A percentile compares a stretch with the other conserved stretches of the same genome.
These are phyloP conservation scores for Danio aesculapii DNA, from an alignment of 2,797 vertebrate genomes.

Conservation along the genomic window DNA sequence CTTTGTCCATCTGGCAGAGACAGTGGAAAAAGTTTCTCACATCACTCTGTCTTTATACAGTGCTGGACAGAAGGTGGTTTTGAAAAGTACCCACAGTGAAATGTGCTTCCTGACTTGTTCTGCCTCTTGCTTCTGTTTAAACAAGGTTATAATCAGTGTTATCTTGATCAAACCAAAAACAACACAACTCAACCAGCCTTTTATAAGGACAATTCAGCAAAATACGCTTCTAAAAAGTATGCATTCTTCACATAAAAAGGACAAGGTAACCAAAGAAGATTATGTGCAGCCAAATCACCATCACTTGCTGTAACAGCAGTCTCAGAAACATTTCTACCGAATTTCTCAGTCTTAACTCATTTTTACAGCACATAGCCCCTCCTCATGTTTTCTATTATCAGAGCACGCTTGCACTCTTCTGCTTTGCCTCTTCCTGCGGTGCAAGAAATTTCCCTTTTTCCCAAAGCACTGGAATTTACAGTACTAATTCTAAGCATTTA, in stretches of 20 bases:
- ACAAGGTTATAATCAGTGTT: background rate
- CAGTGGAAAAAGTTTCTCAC: conserved; percentile 62
- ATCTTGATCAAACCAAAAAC: conserved; percentile 3
- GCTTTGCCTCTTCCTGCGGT: conserved; percentile 13
- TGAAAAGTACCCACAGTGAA: conserved; percentile 24
- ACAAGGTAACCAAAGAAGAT: background rate
- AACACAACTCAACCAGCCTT: background rate
- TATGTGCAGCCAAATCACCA: background rate
- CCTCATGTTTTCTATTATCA: conserved; percentile 23
- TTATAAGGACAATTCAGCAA: background rate
- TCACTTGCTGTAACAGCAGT: background rate
- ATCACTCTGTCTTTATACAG: conserved; percentile 42
- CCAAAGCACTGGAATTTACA: conserved; percentile 14
- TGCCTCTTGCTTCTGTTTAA: conserved; percentile 11
- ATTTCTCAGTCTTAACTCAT: conserved; percentile 26
- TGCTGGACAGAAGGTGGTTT: conserved; percentile 43
- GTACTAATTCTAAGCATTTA: background rate
- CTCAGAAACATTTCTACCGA: background rate
- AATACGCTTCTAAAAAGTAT: background rate
- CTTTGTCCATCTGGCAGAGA: conserved; percentile 67
- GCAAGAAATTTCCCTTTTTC: background rate
- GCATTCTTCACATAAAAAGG: background rate
- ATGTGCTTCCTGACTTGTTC: background rate
- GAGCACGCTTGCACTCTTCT: conserved; percentile 29
- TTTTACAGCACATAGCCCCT: background rate